Evolutionary conservation across 2,888 invertebrate species (phyloP).

Genomic region (Sarcophaga rosellei): DNA sequence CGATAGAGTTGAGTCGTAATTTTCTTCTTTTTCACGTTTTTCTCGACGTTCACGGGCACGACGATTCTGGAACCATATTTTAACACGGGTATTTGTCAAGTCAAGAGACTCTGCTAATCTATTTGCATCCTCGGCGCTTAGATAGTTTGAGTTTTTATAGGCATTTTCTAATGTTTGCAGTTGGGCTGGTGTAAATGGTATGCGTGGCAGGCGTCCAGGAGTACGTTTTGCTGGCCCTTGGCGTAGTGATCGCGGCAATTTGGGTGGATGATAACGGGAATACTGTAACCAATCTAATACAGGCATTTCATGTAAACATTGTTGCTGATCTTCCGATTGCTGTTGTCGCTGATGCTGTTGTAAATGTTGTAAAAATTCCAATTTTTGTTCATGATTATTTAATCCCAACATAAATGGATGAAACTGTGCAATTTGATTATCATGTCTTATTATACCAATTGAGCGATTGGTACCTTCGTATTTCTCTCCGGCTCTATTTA

Average conservation of each 20-base stretch:
- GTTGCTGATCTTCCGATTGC: constrained; percentile 41
- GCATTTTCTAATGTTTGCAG: constrained; percentile 85
- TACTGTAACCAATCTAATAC: constrained; percentile 85
- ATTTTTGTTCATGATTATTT: constrained; percentile 48
- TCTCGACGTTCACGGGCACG: constrained; percentile 89
- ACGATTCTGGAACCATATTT: constrained; percentile 92
- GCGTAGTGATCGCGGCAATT: constrained; percentile 82
- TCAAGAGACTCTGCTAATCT: constrained; percentile 84
- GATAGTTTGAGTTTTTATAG: constrained; percentile 85
- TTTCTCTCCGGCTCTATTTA: constrained; percentile 83
- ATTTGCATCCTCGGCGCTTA: constrained; percentile 85
- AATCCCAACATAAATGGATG: constrained; percentile 67
- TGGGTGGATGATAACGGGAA: constrained; percentile 87
- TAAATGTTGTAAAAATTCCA: constrained; percentile 53
- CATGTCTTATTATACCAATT: constrained; percentile 72
- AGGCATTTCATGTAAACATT: constrained; percentile 70
- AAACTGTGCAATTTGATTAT: constrained; percentile 64
- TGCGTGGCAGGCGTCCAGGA: constrained; percentile 85
- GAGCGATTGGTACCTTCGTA: constrained; percentile 78
- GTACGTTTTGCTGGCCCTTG: constrained; percentile 82
- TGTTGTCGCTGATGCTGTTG: constrained; percentile 38
- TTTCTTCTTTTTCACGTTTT: constrained; percentile 80
- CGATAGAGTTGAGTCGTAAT: constrained; percentile 78
- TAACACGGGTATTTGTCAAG: constrained; percentile 86
- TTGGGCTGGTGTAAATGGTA: constrained; percentile 87